Evolutionary conservation across 2,888 invertebrate genomes (phyloP).

Genomic region (Chrysolina americana): DNA sequence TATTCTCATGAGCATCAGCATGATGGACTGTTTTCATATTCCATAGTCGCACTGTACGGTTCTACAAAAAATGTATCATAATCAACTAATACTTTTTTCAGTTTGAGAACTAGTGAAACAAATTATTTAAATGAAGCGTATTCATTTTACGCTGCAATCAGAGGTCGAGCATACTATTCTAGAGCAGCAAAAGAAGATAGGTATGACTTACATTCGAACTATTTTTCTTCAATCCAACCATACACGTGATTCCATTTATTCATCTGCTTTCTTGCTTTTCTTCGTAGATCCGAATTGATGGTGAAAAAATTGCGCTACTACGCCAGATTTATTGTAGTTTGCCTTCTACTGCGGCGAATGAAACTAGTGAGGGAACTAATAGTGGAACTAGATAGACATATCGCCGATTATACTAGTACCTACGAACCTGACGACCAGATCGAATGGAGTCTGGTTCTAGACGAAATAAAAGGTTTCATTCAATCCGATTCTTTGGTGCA

Average conservation of each 20-base stretch:
- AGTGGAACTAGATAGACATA: constrained; percentile 92
- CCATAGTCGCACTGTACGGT: too few relatives aligned
- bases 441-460: constrained; percentile 95
- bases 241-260: neutral
- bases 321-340: constrained; percentile 96
- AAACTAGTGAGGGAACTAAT: constrained; percentile 93
- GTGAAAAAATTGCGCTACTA: constrained; percentile 96
- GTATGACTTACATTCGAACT: constrained; percentile 63
- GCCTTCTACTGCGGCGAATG: constrained; percentile 92
- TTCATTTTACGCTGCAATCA: constrained; percentile 96
- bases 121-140: constrained; percentile 96
- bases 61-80: too few relatives aligned
- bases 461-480: constrained; percentile 95
- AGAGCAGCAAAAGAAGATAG: constrained; percentile 94
- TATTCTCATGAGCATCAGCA: too few relatives aligned
- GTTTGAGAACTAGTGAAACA: constrained; percentile 95
- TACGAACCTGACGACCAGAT: constrained; percentile 98
- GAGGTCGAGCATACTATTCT: constrained; percentile 94
- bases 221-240: neutral
- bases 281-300: constrained; percentile 86
- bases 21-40: too few relatives aligned
- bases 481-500: constrained; percentile 92
- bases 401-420: constrained; percentile 94
- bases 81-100: constrained; percentile 68
- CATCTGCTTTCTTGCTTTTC: constrained; percentile 15